Conservation (phyloP, 2,888 invertebrate genomes). For the Drosophila maculinotata region DNA sequence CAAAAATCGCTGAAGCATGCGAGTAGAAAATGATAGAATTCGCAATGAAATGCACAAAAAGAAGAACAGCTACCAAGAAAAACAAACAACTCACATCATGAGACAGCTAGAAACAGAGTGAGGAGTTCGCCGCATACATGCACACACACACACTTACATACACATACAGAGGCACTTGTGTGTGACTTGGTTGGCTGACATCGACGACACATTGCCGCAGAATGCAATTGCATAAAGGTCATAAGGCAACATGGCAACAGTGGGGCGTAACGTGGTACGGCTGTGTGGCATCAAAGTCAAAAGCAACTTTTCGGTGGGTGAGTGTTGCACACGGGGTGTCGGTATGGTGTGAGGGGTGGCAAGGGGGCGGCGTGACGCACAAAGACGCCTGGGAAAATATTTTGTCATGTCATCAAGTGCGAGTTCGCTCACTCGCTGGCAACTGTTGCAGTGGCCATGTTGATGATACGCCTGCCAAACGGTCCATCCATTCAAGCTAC, state of each 20-base stretch:
- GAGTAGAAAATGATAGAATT: slow-evolving; percentile 79
- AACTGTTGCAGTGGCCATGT: slow-evolving; percentile 68
- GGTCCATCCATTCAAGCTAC: slow-evolving; percentile 6
- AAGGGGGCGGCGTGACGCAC: slow-evolving; percentile 28
- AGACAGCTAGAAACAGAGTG: slow-evolving; percentile 32
- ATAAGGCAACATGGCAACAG: slow-evolving; percentile 54
- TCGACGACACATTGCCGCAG: slow-evolving; percentile 63
- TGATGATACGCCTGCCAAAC: slow-evolving; percentile 45
- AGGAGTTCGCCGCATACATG: slow-evolving; percentile 3
- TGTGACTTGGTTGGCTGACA: slow-evolving; percentile 45
- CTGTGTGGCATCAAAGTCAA: slow-evolving; percentile 72
- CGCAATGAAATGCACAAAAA: slow-evolving; percentile 77
- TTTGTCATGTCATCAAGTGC: slow-evolving; percentile 76
- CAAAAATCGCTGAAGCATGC: slow-evolving; percentile 79
- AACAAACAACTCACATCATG: slow-evolving; percentile 32
- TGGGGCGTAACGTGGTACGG: slow-evolving; percentile 26
- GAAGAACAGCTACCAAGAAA: slow-evolving; percentile 9
- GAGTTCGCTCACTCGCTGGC: slow-evolving; percentile 45
- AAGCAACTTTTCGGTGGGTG: slow-evolving; percentile 60
- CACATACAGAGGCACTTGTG: background rate
- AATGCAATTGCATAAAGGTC: slow-evolving; percentile 79
- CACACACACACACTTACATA: slow-evolving; percentile 13
- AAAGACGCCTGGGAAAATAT: slow-evolving; percentile 76
- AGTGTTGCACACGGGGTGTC: background rate
- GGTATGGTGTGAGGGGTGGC: slow-evolving; percentile 6